Evolutionary conservation across 2,113 vertebrate species (phyloP).

Genomic region (Monarcha castaneiventris): DNA sequence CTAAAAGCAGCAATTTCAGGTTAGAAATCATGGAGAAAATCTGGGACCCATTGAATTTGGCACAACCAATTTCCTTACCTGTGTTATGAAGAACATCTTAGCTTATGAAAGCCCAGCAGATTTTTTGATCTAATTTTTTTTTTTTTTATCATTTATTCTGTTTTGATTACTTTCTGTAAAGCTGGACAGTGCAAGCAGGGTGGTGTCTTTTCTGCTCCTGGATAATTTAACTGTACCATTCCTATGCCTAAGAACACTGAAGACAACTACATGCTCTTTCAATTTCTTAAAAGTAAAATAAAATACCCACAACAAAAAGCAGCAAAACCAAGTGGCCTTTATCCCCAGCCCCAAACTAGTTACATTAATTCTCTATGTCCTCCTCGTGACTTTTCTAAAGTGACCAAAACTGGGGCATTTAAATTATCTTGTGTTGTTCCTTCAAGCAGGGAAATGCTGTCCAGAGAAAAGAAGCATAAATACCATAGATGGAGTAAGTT

Average conservation of each 20-base stretch:
- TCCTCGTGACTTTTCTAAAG: background rate
- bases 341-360: background rate
- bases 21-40: background rate
- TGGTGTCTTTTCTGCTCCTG: background rate
- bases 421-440: background rate
- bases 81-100: background rate
- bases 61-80: background rate
- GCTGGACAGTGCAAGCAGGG: background rate
- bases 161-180: background rate
- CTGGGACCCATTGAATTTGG: background rate
- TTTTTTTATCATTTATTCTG: background rate
- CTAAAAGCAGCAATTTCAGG: slow-evolving; percentile 25
- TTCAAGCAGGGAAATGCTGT: background rate
- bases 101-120: background rate
- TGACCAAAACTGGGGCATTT: background rate
- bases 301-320: background rate
- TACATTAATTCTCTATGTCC: background rate
- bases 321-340: background rate
- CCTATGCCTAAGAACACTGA: background rate
- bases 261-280: background rate
- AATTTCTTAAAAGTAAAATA: background rate
- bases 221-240: background rate
- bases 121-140: background rate
- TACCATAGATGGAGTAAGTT: background rate
- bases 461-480: background rate